Evolutionary conservation across 2,113 vertebrate species (phyloP), one percentile per base, ranked within the genome.

Genomic region (Zosterops japonicus): DNA sequence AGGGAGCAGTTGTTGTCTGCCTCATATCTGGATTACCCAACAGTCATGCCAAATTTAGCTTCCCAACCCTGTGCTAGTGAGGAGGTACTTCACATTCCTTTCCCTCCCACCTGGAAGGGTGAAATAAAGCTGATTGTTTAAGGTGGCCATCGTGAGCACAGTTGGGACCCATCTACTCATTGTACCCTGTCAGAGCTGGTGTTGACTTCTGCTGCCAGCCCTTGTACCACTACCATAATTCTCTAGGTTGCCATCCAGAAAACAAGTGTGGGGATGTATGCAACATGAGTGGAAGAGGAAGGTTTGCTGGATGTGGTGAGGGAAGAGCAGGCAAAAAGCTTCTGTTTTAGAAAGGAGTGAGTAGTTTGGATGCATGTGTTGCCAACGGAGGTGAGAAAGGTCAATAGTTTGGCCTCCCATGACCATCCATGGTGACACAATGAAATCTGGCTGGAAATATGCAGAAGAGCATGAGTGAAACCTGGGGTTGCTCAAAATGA

Each of bases 361-460:
- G 19, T 64, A 35, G 15, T 82, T 47, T 50, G 68, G 9, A 67
- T 79, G 29, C 11, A 3, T 14, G 5, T 56, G 39, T 84, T 94
- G 36, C 25, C 36, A 63, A 0, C 0, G 0, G n/a, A 85, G 16
- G n/a, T 80, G 57, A 92, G 49, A 90, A 85, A 53, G 28, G 18
- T 70, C 28, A n/a, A 11, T 36, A 24, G 31, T 33, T 23, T 63
- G 28, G 22, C 25, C 28, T 92, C 46, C 25, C 23, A 12, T 56
- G 36, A 41, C 24, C 13, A 8, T 72, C 36, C 2, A 0, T 41
- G 72, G 19, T 57, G 31, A 86, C 31, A 23, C 57, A 7, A 61
- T 76, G 7, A 14, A 39, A 29, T 59, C 29, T 82, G 44, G 3
- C 56, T 87, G 84, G 69, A 87, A 85, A 60, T 41, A 55, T 22